phyloP scores from a whole-genome alignment of 2,113 vertebrate species.

The Arvicanthis niloticus region DNA sequence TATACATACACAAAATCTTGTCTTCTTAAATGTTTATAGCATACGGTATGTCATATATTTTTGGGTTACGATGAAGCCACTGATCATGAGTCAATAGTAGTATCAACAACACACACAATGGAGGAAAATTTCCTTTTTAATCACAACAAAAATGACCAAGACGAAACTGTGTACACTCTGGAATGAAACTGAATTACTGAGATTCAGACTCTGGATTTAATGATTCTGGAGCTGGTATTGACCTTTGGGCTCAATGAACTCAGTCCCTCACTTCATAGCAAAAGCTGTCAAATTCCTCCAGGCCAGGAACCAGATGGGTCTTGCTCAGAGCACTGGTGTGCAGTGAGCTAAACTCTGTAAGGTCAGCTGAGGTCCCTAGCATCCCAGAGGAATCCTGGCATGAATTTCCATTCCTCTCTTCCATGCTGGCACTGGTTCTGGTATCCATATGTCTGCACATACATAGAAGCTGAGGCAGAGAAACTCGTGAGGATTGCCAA shows the following conservation, averaged over 20 bases:
- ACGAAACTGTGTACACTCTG: not conserved
- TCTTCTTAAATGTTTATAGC: too few relatives aligned
- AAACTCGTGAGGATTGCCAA: conserved; percentile 74
- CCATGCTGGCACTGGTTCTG: conserved; percentile 67
- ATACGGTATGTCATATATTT: not conserved
- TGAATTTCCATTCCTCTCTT: conserved; percentile 53
- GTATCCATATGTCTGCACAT: conserved; percentile 80
- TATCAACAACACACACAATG: not conserved
- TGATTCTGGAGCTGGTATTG: conserved; percentile 10
- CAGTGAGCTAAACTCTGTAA: conserved; percentile 54
- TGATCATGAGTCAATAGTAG: not conserved
- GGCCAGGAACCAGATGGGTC: conserved; percentile 61
- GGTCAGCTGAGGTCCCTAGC: conserved; percentile 77
- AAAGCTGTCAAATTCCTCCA: conserved; percentile 29
- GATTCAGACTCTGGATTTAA: not conserved
- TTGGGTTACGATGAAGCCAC: not conserved
- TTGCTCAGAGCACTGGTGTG: not conserved
- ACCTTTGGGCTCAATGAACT: conserved; percentile 17
- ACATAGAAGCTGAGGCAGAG: conserved; percentile 78
- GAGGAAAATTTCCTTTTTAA: not conserved
- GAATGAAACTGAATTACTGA: conserved; percentile 26
- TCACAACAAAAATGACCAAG: not conserved
- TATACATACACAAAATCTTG: not conserved
- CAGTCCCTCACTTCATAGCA: conserved; percentile 22
- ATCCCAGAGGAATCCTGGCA: conserved; percentile 74